Base-by-base conservation (phyloP, 2,113 vertebrate species). In the Mobula birostris region DNA sequence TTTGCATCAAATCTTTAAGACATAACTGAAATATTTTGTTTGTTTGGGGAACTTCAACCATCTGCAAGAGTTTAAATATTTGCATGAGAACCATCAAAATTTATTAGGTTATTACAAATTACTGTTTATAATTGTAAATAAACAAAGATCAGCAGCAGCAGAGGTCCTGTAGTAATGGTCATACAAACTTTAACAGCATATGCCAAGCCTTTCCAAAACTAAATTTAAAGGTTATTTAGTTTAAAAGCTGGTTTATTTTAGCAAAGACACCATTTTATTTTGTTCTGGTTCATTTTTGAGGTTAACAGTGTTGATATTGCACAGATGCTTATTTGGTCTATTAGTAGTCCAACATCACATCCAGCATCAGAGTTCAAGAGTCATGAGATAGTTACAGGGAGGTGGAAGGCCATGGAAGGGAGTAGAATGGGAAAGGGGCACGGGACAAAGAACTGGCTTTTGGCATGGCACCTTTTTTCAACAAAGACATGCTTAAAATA, bases 91-190 rank as follows among this genome's bases (percentile, higher is more conserved):
- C 29, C 29, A 90, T 1, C 29, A 66, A 63, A 32, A 90, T 90
- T 32, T 17, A 27, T 88, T 66, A 14, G 19, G 2, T 66, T 90
- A 66, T n/a, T 66, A 90, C 61, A 90, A 32, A n/a, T 90, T 90
- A n/a, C 17, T 32, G 85, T 66, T 90, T 68, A 32, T 66, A 90
- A 90, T 90, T 90, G 29, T 88, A 83, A 87, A 87, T 66, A 90
- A 32, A 90, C 61, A 61, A 87, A 19, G 29, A 66, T 12, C 61
- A 68, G 12, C 61, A 90, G 32, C 66, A 66, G 58, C 61, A 88
- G 27, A 88, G n/a, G 61, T 66, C 6, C 58, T 32, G 14, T 14
- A 29, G 24, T 61, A 61, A 61, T 14, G 66, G 85, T 63, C 61
- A 68, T 40, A 19, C 29, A 66, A 66, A 90, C 85, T 66, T 32